Percentiles rank a stretch among this genome's conserved stretches.
Evolutionary conservation across 2,888 invertebrate genomes (phyloP).

Genomic region (Tenthredo mesomela): DNA sequence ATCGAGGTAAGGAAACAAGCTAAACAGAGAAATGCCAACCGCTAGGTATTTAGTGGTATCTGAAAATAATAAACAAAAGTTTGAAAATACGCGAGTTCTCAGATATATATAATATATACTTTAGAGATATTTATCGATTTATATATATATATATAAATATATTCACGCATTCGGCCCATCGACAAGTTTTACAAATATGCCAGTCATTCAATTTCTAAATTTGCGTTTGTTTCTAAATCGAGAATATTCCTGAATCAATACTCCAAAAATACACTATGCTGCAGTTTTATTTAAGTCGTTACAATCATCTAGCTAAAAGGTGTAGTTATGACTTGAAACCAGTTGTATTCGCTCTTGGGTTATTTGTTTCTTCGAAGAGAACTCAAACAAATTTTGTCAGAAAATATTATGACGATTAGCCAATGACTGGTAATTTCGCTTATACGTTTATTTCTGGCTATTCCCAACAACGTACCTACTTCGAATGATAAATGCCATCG

Average conservation of each 20-base stretch:
- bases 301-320: background rate
- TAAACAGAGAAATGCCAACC: background rate
- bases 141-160: background rate
- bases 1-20: slow-evolving; percentile 12
- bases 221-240: background rate
- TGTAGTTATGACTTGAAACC: background rate
- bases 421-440: background rate
- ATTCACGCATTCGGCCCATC: background rate
- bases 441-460: background rate
- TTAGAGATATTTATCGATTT: slow-evolving; percentile 15
- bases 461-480: background rate
- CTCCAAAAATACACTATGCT: background rate
- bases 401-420: slow-evolving; percentile 13
- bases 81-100: background rate
- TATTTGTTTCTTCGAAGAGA: background rate
- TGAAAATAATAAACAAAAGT: slow-evolving; percentile 10
- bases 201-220: slow-evolving; percentile 21
- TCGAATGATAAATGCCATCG: background rate
- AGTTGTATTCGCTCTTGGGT: background rate
- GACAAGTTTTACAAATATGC: slow-evolving; percentile 48
- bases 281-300: background rate
- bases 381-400: background rate
- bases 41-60: background rate
- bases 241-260: background rate
- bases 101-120: too few species aligned